These are phyloP conservation scores for Pseudomyrmex flavicornis DNA, from an alignment of 1,140 invertebrate genomes.

Conservation along the genomic window DNA sequence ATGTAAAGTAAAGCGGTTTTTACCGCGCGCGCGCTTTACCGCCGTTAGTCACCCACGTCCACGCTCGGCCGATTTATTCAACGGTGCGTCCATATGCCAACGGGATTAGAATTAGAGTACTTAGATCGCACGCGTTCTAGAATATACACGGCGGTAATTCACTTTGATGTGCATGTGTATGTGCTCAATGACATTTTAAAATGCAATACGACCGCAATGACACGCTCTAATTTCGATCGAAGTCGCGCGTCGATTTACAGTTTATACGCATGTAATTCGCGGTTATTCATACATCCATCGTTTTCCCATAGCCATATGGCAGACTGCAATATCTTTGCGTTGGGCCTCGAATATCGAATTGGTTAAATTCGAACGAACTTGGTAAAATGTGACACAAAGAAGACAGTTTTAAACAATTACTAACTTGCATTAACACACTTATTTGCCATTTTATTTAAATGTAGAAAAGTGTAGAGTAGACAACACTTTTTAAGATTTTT, in stretches of 20 bases:
- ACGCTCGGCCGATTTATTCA: slow-evolving; percentile 38
- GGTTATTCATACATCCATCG: slow-evolving; percentile 51
- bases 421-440: background rate
- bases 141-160: slow-evolving; percentile 50
- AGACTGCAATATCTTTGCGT: slow-evolving; percentile 71
- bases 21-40: background rate
- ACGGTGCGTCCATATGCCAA: slow-evolving; percentile 68
- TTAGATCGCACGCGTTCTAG: slow-evolving; percentile 48
- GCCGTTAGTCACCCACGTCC: background rate
- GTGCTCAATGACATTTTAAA: slow-evolving; percentile 38
- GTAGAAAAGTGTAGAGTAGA: background rate
- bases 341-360: slow-evolving; percentile 16
- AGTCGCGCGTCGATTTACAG: slow-evolving; percentile 45
- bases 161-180: slow-evolving; percentile 17
- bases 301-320: slow-evolving; percentile 62
- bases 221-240: slow-evolving; percentile 62
- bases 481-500: background rate
- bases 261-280: slow-evolving; percentile 58
- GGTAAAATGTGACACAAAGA: background rate
- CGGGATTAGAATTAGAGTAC: slow-evolving; percentile 69
- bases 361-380: background rate
- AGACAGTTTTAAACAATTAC: background rate
- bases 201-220: slow-evolving; percentile 40
- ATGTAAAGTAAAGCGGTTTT: background rate
- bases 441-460: background rate